Conservation (phyloP, 2,888 invertebrate genomes). For the Zygothrica quintamaculata region DNA sequence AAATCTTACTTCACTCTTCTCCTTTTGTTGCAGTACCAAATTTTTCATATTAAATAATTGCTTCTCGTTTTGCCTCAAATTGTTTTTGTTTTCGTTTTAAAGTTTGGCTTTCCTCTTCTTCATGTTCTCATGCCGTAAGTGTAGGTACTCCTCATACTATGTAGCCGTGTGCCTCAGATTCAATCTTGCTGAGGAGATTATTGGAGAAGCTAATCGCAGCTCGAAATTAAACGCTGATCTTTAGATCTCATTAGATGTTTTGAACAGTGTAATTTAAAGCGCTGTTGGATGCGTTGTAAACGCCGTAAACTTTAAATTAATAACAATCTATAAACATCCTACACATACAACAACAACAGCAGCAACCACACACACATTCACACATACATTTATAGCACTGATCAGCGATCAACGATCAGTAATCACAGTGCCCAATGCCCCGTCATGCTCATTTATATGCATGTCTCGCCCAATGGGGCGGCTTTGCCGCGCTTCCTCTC, state of each 20-base stretch:
- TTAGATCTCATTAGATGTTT: background rate
- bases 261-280: slow-evolving; percentile 18
- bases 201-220: no score
- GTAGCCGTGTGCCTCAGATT: no score
- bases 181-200: slow-evolving; percentile 1
- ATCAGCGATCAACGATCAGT: background rate
- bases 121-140: no score
- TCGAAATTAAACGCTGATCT: background rate
- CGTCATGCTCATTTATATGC: slow-evolving; percentile 57
- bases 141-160: no score
- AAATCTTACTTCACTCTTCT: no score
- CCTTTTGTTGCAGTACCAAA: no score
- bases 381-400: slow-evolving; percentile 4
- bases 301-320: slow-evolving; percentile 26
- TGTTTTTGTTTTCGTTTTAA: no score
- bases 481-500: background rate
- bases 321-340: slow-evolving; percentile 39
- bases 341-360: no score
- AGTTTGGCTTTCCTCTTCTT: no score
- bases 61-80: background rate
- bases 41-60: no score
- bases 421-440: slow-evolving; percentile 22
- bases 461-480: slow-evolving; percentile 27
- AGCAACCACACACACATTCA: background rate
- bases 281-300: slow-evolving; percentile 26